Percentiles rank a stretch among this genome's conserved stretches.
These are phyloP conservation scores for Acyrthosiphon pisum DNA, from an alignment of 1,140 invertebrate species.

Conservation along the genomic window DNA sequence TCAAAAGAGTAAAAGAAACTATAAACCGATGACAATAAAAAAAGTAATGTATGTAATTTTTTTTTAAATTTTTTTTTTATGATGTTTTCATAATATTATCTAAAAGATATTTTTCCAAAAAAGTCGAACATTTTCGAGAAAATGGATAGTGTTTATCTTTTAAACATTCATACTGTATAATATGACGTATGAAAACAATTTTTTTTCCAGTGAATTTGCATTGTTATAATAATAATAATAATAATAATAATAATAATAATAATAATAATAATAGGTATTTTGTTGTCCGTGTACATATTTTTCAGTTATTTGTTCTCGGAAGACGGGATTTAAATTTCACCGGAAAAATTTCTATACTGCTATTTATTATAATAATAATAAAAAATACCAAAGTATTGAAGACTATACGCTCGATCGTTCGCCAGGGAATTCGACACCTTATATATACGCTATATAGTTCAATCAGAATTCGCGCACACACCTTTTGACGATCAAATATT, in stretches of 20 bases:
- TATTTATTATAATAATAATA: background rate
- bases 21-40: too few species aligned
- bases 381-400: background rate
- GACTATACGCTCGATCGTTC: background rate
- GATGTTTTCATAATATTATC: background rate
- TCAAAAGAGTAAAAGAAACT: too few species aligned
- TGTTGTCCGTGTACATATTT: background rate
- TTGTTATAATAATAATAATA: background rate
- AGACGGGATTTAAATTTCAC: background rate
- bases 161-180: background rate
- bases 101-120: background rate
- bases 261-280: too few species aligned
- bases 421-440: constrained; percentile 16
- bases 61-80: background rate
- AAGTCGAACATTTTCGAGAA: background rate
- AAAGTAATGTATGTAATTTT: background rate
- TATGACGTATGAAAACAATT: background rate
- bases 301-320: background rate
- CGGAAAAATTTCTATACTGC: background rate
- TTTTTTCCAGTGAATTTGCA: background rate
- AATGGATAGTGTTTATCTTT: background rate
- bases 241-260: background rate
- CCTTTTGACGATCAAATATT: constrained; percentile 53
- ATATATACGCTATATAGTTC: constrained; percentile 9
- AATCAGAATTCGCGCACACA: constrained; percentile 25